Conservation (phyloP, 2,113 vertebrate genomes). For the Erythrocercus mccallii region DNA sequence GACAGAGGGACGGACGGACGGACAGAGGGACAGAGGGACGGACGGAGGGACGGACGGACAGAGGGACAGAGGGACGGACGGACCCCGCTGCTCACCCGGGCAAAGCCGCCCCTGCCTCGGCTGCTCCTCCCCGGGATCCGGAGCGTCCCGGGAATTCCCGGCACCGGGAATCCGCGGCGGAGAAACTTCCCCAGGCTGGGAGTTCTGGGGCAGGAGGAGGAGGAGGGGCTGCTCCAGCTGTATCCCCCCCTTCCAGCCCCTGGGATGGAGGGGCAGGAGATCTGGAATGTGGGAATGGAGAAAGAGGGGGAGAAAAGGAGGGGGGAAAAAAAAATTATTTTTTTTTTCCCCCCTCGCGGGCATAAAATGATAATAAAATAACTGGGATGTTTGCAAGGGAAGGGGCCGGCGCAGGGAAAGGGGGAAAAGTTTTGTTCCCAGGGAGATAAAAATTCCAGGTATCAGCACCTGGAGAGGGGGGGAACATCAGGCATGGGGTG, state of each 20-base stretch:
- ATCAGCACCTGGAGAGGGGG: background rate
- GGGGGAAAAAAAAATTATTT: rapidly evolving
- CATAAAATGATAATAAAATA: background rate
- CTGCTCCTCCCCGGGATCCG: background rate
- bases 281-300: background rate
- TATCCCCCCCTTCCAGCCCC: background rate
- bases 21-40: background rate
- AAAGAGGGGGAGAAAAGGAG: background rate
- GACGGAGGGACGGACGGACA: rapidly evolving
- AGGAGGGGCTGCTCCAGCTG: constrained; percentile 1
- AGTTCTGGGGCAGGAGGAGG: constrained; percentile 30
- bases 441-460: background rate
- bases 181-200: background rate
- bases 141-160: background rate
- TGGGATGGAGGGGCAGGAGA: background rate
- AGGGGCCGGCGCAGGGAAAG: background rate
- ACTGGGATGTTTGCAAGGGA: background rate
- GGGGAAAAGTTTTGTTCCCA: background rate
- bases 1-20: background rate
- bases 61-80: rapidly evolving
- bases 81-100: background rate
- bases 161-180: background rate
- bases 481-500: background rate
- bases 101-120: background rate
- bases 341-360: background rate